These are phyloP conservation scores for Tetranychus cinnabarinus DNA, from an alignment of 1,140 invertebrate species.

Conservation along the genomic window DNA sequence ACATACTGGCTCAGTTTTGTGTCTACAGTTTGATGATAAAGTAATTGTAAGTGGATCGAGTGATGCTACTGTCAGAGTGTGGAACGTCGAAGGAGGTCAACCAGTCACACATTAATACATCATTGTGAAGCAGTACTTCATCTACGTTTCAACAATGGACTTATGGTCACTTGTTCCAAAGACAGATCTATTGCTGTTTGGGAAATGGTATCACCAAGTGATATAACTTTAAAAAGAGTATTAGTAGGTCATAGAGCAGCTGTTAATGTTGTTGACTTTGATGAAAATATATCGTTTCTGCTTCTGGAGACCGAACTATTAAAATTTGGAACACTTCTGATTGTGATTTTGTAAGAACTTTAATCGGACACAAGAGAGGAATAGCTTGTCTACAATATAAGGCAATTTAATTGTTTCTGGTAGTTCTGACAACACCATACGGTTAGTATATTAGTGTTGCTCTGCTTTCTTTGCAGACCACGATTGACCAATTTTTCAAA, in stretches of 20 bases:
- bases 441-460: constrained; percentile 25
- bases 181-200: constrained; percentile 98
- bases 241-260: constrained; percentile 92
- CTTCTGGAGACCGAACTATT: constrained; percentile 96
- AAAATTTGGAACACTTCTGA: constrained; percentile 95
- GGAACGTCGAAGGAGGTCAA: constrained; percentile 29
- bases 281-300: constrained; percentile 99
- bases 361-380: constrained; percentile 95
- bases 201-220: constrained; percentile 93
- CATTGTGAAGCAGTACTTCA: constrained; percentile 98
- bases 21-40: constrained; percentile 94
- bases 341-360: constrained; percentile 95
- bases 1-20: constrained; percentile 91
- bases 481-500: constrained; percentile 5
- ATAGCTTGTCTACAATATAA: constrained; percentile 97
- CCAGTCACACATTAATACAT: constrained; percentile 85
- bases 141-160: constrained; percentile 89
- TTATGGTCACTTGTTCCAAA: constrained; percentile 99
- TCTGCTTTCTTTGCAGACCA: constrained; percentile 6
- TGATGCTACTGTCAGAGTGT: constrained; percentile 60
- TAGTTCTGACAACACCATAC: constrained; percentile 95
- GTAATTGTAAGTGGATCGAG: constrained; percentile 96
- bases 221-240: constrained; percentile 80
- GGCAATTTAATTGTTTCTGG: constrained; percentile 93
- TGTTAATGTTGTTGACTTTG: constrained; percentile 99